Evolutionary conservation across 2,888 invertebrate genomes (phyloP), one percentile per base, ranked within the genome.

Genomic region (Tinea semifulvella): DNA sequence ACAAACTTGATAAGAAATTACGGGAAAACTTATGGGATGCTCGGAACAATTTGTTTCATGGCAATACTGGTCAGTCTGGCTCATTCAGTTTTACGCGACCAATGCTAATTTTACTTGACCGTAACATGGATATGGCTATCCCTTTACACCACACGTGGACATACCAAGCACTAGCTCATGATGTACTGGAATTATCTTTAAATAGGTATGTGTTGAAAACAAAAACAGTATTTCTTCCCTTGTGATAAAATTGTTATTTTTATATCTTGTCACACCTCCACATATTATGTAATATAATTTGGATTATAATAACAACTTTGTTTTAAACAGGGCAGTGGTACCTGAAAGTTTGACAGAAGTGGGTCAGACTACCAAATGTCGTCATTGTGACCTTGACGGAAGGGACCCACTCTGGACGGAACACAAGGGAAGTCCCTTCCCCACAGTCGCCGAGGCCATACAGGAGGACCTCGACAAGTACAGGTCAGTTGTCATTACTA

Each of bases 141-240:
- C 97, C 97, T 17, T 77, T 99, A 48, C 98, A 98, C 82, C 99
- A 99, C 70, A 98, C 99, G 0, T 99, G 99, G 99, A 99, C 98
- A 0, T 99, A 99, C 70, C 99, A 99, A 73, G 98, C 99, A 1
- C 75, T 99, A 45, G 91, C 95, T 17, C 98, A 99, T 70, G 99
- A 99, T 83, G 92, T 98, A 3, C 71, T 99, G 46, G 94, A 97
- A 60, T 83, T 98, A 53, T 89, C 94, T 6, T 77, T 98, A 46
- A 99, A 99, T 73, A 85, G 94, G 82, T 82, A 50, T 50, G 51
- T 46, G n/a, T 40, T 49, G 13, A 26, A 17, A 17, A 13, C 26
- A 44, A 26, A 13, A 5, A 25, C 22, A 40, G 22, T 35, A 27
- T 47, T 25, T 20, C 39, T 22, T 28, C 44, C 38, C 46, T 55